A percentile compares a stretch with the other conserved stretches of the same genome.
phyloP scores from a whole-genome alignment of 53 echinoderm and acorn worm genomes.

The Mesocentrotus franciscanus region DNA sequence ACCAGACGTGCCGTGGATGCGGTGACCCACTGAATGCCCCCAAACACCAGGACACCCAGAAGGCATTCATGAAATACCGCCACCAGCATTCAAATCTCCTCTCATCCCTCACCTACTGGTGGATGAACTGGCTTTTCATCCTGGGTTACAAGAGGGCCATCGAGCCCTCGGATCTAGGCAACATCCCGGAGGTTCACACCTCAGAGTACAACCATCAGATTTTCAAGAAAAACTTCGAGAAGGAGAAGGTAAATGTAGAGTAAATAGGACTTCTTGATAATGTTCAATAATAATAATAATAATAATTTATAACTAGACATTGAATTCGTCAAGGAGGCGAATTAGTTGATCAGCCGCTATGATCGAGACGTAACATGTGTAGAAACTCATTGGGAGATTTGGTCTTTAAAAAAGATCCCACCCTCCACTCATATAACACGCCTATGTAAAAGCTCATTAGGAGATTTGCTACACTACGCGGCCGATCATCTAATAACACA shows the following conservation, averaged over 20 bases:
- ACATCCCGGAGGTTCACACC: constrained; percentile 81
- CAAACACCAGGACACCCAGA: constrained; percentile 72
- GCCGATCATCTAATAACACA: no score
- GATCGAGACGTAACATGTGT: no score
- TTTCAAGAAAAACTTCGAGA: constrained; percentile 78
- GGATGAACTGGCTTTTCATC: constrained; percentile 90
- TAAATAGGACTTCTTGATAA: neutral
- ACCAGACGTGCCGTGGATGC: constrained; percentile 15
- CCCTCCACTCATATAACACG: no score
- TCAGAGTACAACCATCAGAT: constrained; percentile 76
- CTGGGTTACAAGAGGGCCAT: constrained; percentile 85
- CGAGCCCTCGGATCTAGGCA: constrained; percentile 86
- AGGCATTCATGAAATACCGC: constrained; percentile 79
- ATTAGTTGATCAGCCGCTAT: no score
- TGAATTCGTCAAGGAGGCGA: no score
- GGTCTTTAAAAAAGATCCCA: no score
- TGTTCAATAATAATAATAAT: no score
- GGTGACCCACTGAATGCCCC: constrained; percentile 41
- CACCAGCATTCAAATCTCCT: constrained; percentile 81
- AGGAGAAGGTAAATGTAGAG: constrained; percentile 75
- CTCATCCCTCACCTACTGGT: constrained; percentile 84
- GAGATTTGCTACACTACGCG: no score
- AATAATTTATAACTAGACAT: no score
- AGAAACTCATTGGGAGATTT: no score
- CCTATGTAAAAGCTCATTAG: no score